Conservation (phyloP, 92 coral and sea anemone species). For the Parazoanthus swiftii region DNA sequence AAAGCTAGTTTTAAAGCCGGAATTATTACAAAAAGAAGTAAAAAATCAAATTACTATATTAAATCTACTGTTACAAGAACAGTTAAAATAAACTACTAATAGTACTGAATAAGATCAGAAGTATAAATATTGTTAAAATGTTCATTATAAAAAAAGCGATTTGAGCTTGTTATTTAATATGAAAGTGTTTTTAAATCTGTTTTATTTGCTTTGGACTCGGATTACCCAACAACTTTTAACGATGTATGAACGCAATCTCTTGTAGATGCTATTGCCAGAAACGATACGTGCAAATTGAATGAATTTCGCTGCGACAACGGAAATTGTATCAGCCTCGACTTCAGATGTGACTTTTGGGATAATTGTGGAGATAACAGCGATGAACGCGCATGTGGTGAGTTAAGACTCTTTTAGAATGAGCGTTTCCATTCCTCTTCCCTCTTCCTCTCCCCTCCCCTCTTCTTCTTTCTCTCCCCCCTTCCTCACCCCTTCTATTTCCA, state of each 20-base stretch:
- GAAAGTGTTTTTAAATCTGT: no score
- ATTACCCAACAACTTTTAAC: no score
- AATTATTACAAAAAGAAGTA: no score
- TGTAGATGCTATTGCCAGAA: constrained; percentile 8
- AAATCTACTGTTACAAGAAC: no score
- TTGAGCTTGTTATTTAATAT: no score
- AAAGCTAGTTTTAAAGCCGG: no score
- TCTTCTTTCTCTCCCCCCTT: neutral
- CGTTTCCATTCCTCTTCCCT: neutral
- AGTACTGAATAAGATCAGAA: no score
- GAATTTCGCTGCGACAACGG: constrained; percentile 65
- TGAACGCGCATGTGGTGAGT: constrained; percentile 54
- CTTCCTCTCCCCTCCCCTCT: neutral
- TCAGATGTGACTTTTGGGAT: constrained; percentile 51
- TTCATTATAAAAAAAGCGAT: no score
- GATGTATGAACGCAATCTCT: neutral
- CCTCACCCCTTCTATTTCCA: neutral
- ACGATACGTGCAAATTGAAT: constrained; percentile 44
- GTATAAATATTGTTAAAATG: no score
- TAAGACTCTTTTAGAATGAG: neutral
- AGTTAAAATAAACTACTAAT: no score
- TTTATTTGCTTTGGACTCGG: no score
- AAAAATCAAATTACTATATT: no score
- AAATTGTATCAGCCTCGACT: constrained; percentile 41
- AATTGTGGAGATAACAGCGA: constrained; percentile 61